These are phyloP conservation scores for Hylaeus anthracinus DNA, from an alignment of 1,140 invertebrate genomes.

Conservation along the genomic window DNA sequence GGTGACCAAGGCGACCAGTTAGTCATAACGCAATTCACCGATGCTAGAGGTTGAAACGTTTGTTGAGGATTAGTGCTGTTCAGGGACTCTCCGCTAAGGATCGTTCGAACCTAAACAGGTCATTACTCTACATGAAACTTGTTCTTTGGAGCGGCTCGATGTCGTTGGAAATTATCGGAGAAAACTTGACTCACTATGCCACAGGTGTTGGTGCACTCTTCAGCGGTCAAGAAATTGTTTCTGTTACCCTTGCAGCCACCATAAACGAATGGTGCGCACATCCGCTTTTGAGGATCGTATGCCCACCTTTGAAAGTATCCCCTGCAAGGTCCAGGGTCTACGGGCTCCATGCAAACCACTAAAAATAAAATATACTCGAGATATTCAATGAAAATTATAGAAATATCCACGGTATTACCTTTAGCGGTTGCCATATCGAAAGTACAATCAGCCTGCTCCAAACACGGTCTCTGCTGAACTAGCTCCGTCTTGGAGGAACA, in stretches of 20 bases:
- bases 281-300: slow-evolving; percentile 87
- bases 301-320: slow-evolving; percentile 92
- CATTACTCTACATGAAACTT: not conserved
- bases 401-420: slow-evolving; percentile 75
- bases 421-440: slow-evolving; percentile 88
- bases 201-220: slow-evolving; percentile 90
- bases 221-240: slow-evolving; percentile 91
- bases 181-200: slow-evolving; percentile 77
- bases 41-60: slow-evolving; percentile 8
- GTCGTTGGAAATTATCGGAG: no score
- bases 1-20: slow-evolving; percentile 89
- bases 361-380: slow-evolving; percentile 13
- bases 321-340: slow-evolving; percentile 90
- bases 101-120: slow-evolving; percentile 52
- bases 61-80: not conserved
- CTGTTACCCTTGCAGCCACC: slow-evolving; percentile 94
- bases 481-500: slow-evolving; percentile 84
- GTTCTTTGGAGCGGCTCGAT: not conserved
- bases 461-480: slow-evolving; percentile 85
- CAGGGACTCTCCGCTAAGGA: slow-evolving; percentile 47
- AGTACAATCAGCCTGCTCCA: slow-evolving; percentile 85
- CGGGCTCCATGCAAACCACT: slow-evolving; percentile 89
- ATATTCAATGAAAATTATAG: no score
- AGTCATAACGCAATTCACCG: slow-evolving; percentile 85
- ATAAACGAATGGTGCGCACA: slow-evolving; percentile 92